phyloP scores from a whole-genome alignment of 2,888 invertebrate species.

The Lasioglossum zephyrum region DNA sequence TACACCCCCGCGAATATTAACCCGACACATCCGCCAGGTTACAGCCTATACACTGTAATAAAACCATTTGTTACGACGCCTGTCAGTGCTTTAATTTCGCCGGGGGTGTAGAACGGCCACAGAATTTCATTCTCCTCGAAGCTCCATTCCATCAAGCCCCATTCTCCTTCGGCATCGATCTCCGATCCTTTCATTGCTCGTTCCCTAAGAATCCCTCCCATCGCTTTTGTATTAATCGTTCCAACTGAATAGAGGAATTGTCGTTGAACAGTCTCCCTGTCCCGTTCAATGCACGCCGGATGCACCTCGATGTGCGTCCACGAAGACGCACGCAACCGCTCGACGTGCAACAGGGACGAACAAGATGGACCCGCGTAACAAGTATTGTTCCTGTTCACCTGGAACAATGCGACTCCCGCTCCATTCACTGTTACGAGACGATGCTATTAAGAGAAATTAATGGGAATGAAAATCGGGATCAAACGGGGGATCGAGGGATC shows the following conservation, averaged over 20 bases:
- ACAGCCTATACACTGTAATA: slow-evolving; percentile 26
- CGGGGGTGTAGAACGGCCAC: slow-evolving; percentile 1
- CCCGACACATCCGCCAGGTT: slow-evolving; percentile 22
- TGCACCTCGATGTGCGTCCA: background rate
- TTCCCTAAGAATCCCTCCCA: slow-evolving; percentile 12
- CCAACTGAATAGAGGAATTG: background rate
- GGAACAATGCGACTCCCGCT: slow-evolving; percentile 60
- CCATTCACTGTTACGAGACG: slow-evolving; percentile 56
- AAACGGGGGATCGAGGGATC: background rate
- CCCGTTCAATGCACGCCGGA: background rate
- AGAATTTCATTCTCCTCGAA: background rate
- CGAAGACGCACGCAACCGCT: background rate
- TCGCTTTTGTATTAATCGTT: slow-evolving; percentile 11
- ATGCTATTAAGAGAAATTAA: slow-evolving; percentile 69
- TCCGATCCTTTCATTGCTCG: slow-evolving; percentile 8
- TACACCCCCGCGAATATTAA: slow-evolving; percentile 18
- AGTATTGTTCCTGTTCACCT: slow-evolving; percentile 64
- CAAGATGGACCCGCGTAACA: background rate
- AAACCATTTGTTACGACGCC: slow-evolving; percentile 37
- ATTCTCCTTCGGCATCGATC: slow-evolving; percentile 2
- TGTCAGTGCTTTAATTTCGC: slow-evolving; percentile 28
- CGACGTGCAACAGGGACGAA: background rate
- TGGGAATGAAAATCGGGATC: slow-evolving; percentile 71
- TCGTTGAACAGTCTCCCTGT: background rate
- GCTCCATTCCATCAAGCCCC: slow-evolving; percentile 18